Evolutionary conservation across 2,113 vertebrate genomes (phyloP), one percentile per base, ranked within the genome.

Genomic region (Triplophysa rosa): DNA sequence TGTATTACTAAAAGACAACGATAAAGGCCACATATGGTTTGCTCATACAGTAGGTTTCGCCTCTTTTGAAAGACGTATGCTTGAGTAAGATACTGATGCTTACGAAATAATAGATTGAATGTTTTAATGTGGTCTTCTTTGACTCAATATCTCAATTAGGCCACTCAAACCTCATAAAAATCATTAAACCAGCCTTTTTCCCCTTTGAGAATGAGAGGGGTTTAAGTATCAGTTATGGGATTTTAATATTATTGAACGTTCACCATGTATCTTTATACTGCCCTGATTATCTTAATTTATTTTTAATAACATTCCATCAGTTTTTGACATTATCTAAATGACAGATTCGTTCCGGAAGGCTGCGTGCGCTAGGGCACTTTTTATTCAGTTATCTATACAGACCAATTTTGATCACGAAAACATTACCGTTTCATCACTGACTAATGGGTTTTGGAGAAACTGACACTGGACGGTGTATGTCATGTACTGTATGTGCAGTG

Each of bases 351-450:
- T 21, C 19, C 21, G 85, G 83, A 84, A 73, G 45, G 19, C 52
- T 71, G 62, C 83, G 29, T 29, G 3, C 3, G 29, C 67, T 80
- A 88, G 88, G 89, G 86, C 86, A 88, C 89, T 88, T 76, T 82
- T 81, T 92, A 90, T 89, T 92, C 89, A 90, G 88, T 87, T 87
- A 86, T 83, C 87, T 84, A 80, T 65, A 67, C 65, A 73, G 67
- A 74, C 45, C 69, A 61, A 54, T 78, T 82, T 85, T 45, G 40
- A 78, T 40, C 65, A 67, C 70, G 79, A 72, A 70, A 79, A 54
- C 59, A 66, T 79, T 62, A 73, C 10, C 82, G 73, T 87, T 71
- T 64, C 11, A 52, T 65, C 80, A 63, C 73, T 56, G 63, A 78
- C 80, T 58, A 67, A 80, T 79, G 83, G 64, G 63, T 37, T 75